These are phyloP conservation scores for Chloropsis cyanopogon DNA, from an alignment of 2,113 vertebrate genomes.

Conservation along the genomic window DNA sequence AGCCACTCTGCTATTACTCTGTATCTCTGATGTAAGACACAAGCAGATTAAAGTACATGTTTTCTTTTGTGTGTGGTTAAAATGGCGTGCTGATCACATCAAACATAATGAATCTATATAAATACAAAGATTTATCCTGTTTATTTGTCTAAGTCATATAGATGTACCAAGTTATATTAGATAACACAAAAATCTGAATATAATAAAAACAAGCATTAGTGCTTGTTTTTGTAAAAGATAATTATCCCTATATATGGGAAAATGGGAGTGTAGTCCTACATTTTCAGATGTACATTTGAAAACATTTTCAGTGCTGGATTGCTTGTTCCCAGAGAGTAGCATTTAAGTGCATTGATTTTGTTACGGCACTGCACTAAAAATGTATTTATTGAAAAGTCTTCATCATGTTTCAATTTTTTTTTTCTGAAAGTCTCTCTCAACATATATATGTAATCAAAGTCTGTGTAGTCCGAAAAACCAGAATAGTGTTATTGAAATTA, in stretches of 20 bases:
- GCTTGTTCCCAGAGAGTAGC: background rate
- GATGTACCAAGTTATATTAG: background rate
- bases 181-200: background rate
- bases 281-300: background rate
- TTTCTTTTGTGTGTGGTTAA: background rate
- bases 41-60: background rate
- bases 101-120: background rate
- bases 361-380: background rate
- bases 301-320: background rate
- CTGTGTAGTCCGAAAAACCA: background rate
- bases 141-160: background rate
- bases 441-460: background rate
- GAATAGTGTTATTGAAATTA: background rate
- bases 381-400: background rate
- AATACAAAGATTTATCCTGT: background rate
- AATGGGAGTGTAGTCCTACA: background rate
- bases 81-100: background rate
- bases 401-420: background rate
- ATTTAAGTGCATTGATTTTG: background rate
- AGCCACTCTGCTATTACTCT: background rate
- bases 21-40: background rate
- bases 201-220: background rate
- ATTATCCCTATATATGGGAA: background rate
- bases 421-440: background rate
- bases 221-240: background rate